Percentiles rank a stretch among this genome's conserved stretches.
These are phyloP conservation scores for Edolisoma coerulescens DNA, from an alignment of 2,113 vertebrate genomes.

Conservation along the genomic window DNA sequence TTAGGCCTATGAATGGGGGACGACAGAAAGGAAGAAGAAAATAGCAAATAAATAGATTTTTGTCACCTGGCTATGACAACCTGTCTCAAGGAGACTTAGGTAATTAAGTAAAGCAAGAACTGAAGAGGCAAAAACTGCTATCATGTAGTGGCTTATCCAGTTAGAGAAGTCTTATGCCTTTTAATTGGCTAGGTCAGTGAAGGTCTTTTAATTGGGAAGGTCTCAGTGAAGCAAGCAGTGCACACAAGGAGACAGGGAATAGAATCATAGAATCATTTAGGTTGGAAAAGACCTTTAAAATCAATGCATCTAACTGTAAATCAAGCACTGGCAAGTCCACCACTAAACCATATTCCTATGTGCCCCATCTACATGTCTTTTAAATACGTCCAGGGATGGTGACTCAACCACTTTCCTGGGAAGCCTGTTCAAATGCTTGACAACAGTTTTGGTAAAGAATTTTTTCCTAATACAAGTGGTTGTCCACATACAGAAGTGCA, in stretches of 20 bases:
- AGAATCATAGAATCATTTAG: background rate
- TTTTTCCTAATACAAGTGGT: background rate
- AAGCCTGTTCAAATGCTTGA: background rate
- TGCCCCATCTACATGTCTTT: rapidly evolving
- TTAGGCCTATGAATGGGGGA: background rate
- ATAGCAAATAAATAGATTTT: background rate
- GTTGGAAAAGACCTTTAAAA: background rate
- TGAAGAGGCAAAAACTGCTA: background rate
- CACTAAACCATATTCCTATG: background rate
- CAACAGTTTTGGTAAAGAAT: background rate
- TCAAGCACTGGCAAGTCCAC: background rate
- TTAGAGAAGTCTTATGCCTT: background rate
- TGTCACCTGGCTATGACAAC: background rate
- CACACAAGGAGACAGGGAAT: background rate
- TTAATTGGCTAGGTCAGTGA: background rate
- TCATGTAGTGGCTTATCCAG: background rate
- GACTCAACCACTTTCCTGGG: background rate
- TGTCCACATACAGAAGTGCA: background rate
- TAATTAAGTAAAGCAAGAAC: background rate
- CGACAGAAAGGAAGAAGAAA: background rate
- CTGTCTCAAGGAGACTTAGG: background rate
- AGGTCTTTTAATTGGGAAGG: background rate
- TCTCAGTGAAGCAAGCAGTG: background rate
- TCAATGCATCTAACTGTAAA: background rate
- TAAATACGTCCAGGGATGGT: rapidly evolving